Conservation (phyloP, 1,140 invertebrate species). For the Agrypnia vestita region DNA sequence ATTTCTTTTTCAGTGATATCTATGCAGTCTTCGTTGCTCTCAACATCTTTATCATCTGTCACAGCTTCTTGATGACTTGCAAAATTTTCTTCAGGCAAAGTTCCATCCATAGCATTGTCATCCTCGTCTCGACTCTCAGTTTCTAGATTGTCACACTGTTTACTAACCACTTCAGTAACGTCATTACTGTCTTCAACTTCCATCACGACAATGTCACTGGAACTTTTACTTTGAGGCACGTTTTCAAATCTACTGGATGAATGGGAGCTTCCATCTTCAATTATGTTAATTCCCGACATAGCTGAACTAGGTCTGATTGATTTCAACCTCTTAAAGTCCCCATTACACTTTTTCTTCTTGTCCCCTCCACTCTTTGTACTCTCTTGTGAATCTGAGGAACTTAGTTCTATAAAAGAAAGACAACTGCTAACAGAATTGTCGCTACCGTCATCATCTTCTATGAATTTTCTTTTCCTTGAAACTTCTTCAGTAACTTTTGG, state of each 20-base stretch:
- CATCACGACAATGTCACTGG: conserved; percentile 6
- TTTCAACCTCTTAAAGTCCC: conserved; percentile 15
- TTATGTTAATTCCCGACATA: conserved; percentile 45
- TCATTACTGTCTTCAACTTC: conserved; percentile 46
- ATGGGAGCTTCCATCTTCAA: conserved; percentile 32
- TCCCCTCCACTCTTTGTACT: conserved; percentile 20
- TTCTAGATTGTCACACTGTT: not conserved
- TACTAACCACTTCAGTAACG: not conserved
- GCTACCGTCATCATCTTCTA: conserved; percentile 20
- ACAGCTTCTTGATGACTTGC: not conserved
- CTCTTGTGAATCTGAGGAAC: conserved; percentile 45
- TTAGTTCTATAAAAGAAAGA: conserved; percentile 44
- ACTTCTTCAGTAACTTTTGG: not conserved
- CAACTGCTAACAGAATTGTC: conserved; percentile 27
- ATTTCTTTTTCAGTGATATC: not conserved
- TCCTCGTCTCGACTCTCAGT: not conserved
- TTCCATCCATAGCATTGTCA: conserved; percentile 26
- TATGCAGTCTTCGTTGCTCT: not conserved
- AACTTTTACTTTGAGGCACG: not conserved
- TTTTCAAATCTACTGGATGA: conserved; percentile 5
- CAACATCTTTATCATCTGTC: not conserved
- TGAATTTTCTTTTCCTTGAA: conserved; percentile 14
- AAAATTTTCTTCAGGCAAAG: not conserved
- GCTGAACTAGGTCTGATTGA: conserved; percentile 32
- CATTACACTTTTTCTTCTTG: conserved; percentile 5